A percentile compares a stretch with the other conserved stretches of the same genome.
These are phyloP conservation scores for Hippopotamyrus pictus DNA, from an alignment of 2,797 vertebrate genomes.

Conservation along the genomic window DNA sequence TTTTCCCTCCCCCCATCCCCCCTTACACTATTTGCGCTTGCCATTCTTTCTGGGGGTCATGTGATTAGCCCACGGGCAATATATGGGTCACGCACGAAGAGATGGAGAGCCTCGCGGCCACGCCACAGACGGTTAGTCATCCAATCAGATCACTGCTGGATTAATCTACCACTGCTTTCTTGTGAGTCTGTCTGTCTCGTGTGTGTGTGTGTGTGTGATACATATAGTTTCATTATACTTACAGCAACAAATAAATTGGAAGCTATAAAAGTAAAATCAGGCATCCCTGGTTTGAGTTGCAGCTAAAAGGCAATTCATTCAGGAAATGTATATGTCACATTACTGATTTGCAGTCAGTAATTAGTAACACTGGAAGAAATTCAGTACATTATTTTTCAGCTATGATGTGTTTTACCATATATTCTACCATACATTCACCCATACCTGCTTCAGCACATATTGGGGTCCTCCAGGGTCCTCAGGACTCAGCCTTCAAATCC, in stretches of 20 bases:
- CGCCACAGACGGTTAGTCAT: slow-evolving; percentile 92
- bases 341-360: not conserved
- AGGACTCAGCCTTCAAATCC: not conserved
- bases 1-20: slow-evolving; percentile 56
- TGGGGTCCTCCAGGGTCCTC: not conserved
- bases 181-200: not conserved
- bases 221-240: not conserved
- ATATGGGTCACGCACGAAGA: slow-evolving; percentile 99
- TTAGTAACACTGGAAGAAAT: not conserved
- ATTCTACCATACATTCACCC: not conserved
- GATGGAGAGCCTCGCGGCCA: slow-evolving; percentile 93
- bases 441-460: not conserved
- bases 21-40: slow-evolving; percentile 30
- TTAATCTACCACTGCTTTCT: not conserved
- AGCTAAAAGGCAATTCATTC: not conserved
- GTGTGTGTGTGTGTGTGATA: not conserved
- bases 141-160: slow-evolving; percentile 10
- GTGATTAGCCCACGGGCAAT: slow-evolving; percentile 90
- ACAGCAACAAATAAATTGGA: not conserved
- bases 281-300: not conserved
- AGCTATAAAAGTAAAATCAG: not conserved
- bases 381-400: not conserved
- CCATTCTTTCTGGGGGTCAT: slow-evolving; percentile 34
- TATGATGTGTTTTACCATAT: not conserved
- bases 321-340: not conserved